Evolutionary conservation across 2,113 vertebrate species (phyloP), one percentile per base, ranked within the genome.

Genomic region (Empidonax traillii): DNA sequence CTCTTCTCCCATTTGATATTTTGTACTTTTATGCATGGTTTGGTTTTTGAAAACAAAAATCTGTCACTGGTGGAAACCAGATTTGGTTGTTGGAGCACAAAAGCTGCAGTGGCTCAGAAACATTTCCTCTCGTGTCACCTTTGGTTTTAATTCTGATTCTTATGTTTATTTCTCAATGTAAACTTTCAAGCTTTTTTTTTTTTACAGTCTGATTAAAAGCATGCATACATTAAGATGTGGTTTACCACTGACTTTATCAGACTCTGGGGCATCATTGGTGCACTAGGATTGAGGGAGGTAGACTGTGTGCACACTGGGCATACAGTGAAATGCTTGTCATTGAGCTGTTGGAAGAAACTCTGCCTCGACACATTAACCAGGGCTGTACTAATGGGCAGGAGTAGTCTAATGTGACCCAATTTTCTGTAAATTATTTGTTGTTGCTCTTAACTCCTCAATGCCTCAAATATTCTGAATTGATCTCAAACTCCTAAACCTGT

Each of bases 211-310:
- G 47, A 84, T 87, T 58, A 66, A 90, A 87, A 62, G 52, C 23
- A 46, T 18, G 1, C 1, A 0, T 12, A 8, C 3, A 1, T 30
- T 44, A 51, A 51, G 46, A 6, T 9, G 35, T n/a, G 31, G 14
- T 39, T 95, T 86, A 43, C 37, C n/a, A 37, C 0, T 6, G 14
- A 4, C 15, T 72, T 61, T 37, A 46, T 43, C 37, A 49, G 76
- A 12, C 49, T 76, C 22, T 46, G 56, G 21, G 44, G 21, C 10
- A 12, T n/a, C 59, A 22, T 27, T 46, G 7, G 6, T 68, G 39
- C 27, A 1, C 9, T 52, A 7, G 16, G 35, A 4, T 28, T 68
- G 68, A 30, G 63, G 13, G 2, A 52, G 75, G 24, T 18, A 20
- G 58, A 4, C 31, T 51, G 22, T 3, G 15, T 19, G 15, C 4